Conservation (phyloP, 2,113 vertebrate genomes). For the Spea bombifrons region DNA sequence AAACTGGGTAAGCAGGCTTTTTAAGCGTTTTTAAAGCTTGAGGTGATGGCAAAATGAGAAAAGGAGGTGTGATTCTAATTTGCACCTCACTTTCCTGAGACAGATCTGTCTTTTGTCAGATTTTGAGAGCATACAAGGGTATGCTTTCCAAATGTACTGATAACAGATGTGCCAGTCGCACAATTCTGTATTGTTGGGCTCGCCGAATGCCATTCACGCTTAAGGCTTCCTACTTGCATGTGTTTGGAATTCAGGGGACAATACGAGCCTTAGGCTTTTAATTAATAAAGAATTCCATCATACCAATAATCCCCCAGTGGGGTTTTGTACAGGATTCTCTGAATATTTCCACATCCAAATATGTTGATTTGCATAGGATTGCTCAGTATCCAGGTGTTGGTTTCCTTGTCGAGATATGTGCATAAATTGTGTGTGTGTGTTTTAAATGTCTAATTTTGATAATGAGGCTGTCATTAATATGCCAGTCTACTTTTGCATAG, state of each 20-base stretch:
- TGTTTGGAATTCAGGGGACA: not conserved
- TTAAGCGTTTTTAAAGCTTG: conserved; percentile 59
- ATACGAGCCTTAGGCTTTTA: conserved; percentile 5
- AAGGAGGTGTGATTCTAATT: conserved; percentile 64
- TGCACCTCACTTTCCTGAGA: conserved; percentile 60
- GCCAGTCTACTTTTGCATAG: conserved; percentile 10
- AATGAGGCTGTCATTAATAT: conserved; percentile 30
- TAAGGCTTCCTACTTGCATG: conserved; percentile 24
- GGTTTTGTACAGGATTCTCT: not conserved
- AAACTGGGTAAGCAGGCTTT: conserved; percentile 28
- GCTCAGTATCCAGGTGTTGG: not conserved
- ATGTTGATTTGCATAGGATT: not conserved
- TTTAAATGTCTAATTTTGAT: conserved; percentile 46
- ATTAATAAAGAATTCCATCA: conserved; percentile 26
- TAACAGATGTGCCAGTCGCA: conserved; percentile 54
- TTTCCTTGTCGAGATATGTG: accelerated
- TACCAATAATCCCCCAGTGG: not conserved
- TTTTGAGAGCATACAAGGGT: conserved; percentile 35
- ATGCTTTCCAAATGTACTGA: conserved; percentile 45
- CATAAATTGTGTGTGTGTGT: not conserved
- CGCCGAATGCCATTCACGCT: conserved; percentile 39
- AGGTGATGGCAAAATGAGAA: conserved; percentile 59
- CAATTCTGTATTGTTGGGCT: not conserved
- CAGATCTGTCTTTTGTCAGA: not conserved
- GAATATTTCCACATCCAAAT: not conserved